Conservation (phyloP, 2,797 vertebrate genomes). For the Hydrophis major region DNA sequence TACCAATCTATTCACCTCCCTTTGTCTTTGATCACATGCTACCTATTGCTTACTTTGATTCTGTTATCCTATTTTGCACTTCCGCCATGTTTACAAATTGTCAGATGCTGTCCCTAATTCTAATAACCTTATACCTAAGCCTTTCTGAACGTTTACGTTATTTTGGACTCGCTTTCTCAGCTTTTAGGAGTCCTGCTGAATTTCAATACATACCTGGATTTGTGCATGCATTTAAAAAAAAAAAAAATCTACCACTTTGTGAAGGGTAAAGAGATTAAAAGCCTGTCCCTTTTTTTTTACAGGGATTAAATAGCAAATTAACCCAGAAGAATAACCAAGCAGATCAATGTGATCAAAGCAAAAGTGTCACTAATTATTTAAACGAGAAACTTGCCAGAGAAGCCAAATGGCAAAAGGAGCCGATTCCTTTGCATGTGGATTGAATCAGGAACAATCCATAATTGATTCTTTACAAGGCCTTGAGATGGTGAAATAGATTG, state of each 20-base stretch:
- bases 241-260: slow-evolving; percentile 48
- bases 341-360: slow-evolving; percentile 83
- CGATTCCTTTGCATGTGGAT: slow-evolving; percentile 95
- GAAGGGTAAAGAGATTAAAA: slow-evolving; percentile 65
- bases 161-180: slow-evolving; percentile 1
- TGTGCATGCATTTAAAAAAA: background rate
- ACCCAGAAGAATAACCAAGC: slow-evolving; percentile 79
- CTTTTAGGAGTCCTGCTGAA: background rate
- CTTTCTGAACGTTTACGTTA: slow-evolving; percentile 63
- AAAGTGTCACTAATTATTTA: slow-evolving; percentile 84
- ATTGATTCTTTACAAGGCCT: slow-evolving; percentile 98
- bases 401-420: slow-evolving; percentile 76
- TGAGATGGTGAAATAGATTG: slow-evolving; percentile 94
- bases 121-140: background rate
- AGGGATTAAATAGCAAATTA: slow-evolving; percentile 78
- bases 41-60: slow-evolving; percentile 40
- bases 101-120: background rate
- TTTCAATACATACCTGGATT: background rate
- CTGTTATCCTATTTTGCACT: background rate
- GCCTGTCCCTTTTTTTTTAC: slow-evolving; percentile 71
- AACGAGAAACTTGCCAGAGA: slow-evolving; percentile 78
- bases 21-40: slow-evolving; percentile 14
- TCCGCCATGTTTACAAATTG: background rate
- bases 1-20: background rate
- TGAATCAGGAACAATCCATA: slow-evolving; percentile 96